Evolutionary conservation across 2,113 vertebrate genomes (phyloP), one percentile per base, ranked within the genome.

Genomic region (Andinoacara biseriatus): DNA sequence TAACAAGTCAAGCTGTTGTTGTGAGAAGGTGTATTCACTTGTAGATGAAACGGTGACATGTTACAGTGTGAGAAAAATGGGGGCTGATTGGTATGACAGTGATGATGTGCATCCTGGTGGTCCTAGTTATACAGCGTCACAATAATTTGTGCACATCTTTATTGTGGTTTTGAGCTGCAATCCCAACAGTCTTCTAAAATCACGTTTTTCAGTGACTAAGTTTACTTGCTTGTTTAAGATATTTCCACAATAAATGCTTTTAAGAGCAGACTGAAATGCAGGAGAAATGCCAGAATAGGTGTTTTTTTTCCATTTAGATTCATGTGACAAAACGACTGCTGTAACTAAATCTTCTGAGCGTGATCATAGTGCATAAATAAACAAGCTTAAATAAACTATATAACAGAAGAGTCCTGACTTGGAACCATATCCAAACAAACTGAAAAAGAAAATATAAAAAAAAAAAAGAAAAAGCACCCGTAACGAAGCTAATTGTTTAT

Each of bases 21-120:
- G 40, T 14, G 5, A 54, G 24, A 92, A 74, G 92, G 91, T 94
- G 85, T 86, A 61, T 92, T 92, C 78, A 81, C 69, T 62, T 56
- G 78, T 78, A 75, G 17, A 54, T 31, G 74, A 75, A 76, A 29
- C 22, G 1, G 29, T 65, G 76, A 92, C 85, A 86, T 88, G 91
- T 91, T 33, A 29, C 46, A 87, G 15, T 75, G 38, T 56, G 81
- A 74, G 18, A 38, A 43, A 43, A 57, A 79, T 46, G 58, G 76
- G 76, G 57, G 62, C 24, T 40, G 38, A 76, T 26, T 72, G 13
- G 9, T 65, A 54, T 52, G 38, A 18, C 11, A 38, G 14, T 3
- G 1, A 2, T 49, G 14, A 81, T 77, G 49, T 35, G 31, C 24
- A 5, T 11, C 69, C 58, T 65, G 40, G 22, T 38, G 52, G 77